phyloP scores from a whole-genome alignment of 1,140 invertebrate species.

The Spodoptera frugiperda region DNA sequence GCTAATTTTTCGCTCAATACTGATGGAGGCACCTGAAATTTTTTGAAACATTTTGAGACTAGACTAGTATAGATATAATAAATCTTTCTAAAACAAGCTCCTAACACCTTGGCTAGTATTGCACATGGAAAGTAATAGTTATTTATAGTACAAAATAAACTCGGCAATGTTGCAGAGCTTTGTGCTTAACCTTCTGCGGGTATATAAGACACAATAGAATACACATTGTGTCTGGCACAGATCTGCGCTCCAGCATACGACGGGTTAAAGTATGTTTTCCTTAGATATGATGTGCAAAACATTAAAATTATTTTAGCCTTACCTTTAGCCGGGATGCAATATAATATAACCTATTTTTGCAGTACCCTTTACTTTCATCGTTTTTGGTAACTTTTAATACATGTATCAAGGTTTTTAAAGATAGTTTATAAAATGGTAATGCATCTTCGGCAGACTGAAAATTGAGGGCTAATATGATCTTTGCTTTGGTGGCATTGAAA shows the following conservation, averaged over 20 bases:
- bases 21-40: slow-evolving; percentile 56
- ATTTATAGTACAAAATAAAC: too few relatives aligned
- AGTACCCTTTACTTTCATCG: slow-evolving; percentile 68
- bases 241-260: too few relatives aligned
- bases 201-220: too few relatives aligned
- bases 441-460: slow-evolving; percentile 73
- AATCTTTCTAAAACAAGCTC: not conserved
- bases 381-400: slow-evolving; percentile 71
- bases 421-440: slow-evolving; percentile 74
- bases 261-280: too few relatives aligned
- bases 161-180: too few relatives aligned
- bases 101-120: too few relatives aligned
- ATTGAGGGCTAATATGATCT: slow-evolving; percentile 71
- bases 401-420: slow-evolving; percentile 67
- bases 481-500: slow-evolving; percentile 57
- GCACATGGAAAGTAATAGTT: too few relatives aligned
- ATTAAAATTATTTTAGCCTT: slow-evolving; percentile 9
- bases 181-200: too few relatives aligned
- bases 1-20: slow-evolving; percentile 68
- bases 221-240: too few relatives aligned
- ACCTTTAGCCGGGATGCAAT: slow-evolving; percentile 75
- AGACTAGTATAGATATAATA: not conserved
- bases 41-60: not conserved
- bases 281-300: too few relatives aligned
- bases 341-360: slow-evolving; percentile 82